Percentiles rank a stretch among this genome's conserved stretches.
phyloP scores from a whole-genome alignment of 2,113 vertebrate species.

The Egretta garzetta region DNA sequence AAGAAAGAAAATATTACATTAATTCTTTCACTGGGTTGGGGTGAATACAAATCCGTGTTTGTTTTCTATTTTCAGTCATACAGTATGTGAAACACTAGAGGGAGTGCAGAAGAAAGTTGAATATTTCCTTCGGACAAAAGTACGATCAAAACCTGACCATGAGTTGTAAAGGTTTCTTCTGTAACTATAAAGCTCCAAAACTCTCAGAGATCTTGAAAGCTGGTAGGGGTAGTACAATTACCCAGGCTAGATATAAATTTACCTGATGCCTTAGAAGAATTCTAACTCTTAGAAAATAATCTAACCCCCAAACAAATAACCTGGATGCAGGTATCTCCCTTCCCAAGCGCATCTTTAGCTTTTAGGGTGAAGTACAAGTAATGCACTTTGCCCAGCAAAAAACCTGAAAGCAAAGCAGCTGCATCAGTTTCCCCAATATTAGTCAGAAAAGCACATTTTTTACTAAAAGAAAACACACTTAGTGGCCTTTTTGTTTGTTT shows the following conservation, averaged over 20 bases:
- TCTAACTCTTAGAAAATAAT: background rate
- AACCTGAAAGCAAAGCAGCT: background rate
- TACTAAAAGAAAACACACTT: background rate
- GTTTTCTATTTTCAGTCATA: background rate
- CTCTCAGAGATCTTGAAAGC: background rate
- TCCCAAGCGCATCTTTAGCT: background rate
- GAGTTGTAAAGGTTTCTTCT: background rate
- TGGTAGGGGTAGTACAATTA: too few relatives aligned
- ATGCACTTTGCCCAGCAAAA: background rate
- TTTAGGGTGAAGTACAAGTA: background rate
- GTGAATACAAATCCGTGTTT: background rate
- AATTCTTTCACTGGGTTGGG: background rate
- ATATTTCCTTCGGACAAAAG: background rate
- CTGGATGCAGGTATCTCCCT: background rate
- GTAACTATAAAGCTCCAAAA: fast-evolving
- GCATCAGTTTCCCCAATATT: background rate
- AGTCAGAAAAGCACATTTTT: background rate
- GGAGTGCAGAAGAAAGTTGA: conserved; percentile 18
- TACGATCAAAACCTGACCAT: fast-evolving
- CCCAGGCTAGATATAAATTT: background rate
- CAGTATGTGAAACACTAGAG: conserved; percentile 29
- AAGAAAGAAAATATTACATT: background rate
- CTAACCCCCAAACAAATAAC: background rate
- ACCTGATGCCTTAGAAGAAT: background rate
- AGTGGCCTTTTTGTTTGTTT: background rate